phyloP scores from a whole-genome alignment of 2,888 invertebrate genomes.

The Seira ritae region DNA sequence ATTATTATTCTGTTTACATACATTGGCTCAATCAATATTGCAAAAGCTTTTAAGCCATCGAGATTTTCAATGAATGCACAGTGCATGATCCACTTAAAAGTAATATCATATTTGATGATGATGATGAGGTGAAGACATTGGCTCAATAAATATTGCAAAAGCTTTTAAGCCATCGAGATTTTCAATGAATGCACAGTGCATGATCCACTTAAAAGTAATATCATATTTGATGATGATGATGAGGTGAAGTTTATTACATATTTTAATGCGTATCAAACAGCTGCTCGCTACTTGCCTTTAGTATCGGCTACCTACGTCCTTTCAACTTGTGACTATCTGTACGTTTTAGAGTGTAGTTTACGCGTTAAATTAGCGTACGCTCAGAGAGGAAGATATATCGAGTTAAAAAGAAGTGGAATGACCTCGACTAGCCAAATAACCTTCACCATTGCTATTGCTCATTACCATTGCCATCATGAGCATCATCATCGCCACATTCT shows the following conservation, averaged over 20 bases:
- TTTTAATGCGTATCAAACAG: not conserved
- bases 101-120: too few species aligned
- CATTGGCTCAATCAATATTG: too few species aligned
- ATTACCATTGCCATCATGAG: constrained; percentile 9
- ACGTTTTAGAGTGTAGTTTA: not conserved
- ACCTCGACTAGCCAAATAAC: constrained; percentile 72
- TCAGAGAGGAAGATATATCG: constrained; percentile 16
- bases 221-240: too few species aligned
- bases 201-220: too few species aligned
- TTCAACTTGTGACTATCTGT: constrained; percentile 10
- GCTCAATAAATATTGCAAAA: too few species aligned
- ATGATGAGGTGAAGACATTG: too few species aligned
- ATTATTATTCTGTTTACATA: too few species aligned
- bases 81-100: too few species aligned
- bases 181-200: not conserved
- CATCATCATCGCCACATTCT: constrained; percentile 39
- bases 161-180: too few species aligned
- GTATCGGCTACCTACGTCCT: constrained; percentile 22
- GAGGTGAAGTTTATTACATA: not conserved
- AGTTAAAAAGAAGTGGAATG: constrained; percentile 69
- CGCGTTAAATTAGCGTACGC: constrained; percentile 8
- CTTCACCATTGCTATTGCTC: constrained; percentile 65
- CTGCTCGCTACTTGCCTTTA: not conserved
- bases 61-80: not conserved
- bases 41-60: too few species aligned